These are phyloP conservation scores for Cryptoblepharus egeriae DNA, from an alignment of 2,797 vertebrate species.

Conservation along the genomic window DNA sequence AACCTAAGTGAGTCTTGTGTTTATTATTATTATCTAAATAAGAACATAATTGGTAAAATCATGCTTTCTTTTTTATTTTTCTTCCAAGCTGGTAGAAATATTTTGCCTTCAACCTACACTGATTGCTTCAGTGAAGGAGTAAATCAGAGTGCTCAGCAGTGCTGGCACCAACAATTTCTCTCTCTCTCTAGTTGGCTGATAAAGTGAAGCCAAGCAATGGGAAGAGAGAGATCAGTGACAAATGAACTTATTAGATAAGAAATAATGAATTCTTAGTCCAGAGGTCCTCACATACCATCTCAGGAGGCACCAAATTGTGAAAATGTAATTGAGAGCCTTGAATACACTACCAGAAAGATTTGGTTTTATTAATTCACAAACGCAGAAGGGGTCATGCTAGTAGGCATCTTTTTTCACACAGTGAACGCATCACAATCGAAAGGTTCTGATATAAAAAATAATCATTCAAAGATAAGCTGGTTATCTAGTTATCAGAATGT, in stretches of 20 bases:
- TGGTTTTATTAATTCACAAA: constrained; percentile 12
- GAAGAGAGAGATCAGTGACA: not conserved
- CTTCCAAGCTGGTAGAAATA: not conserved
- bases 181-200: not conserved
- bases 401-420: not conserved
- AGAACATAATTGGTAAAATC: not conserved
- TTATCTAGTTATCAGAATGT: too few species aligned
- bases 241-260: not conserved
- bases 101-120: not conserved
- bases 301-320: not conserved
- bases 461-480: not conserved
- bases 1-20: not conserved
- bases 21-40: not conserved
- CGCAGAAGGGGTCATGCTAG: not conserved
- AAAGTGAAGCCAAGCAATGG: not conserved
- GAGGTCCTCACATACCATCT: not conserved
- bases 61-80: not conserved
- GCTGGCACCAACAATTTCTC: not conserved
- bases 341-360: not conserved
- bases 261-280: not conserved
- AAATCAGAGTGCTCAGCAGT: not conserved
- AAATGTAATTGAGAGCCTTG: not conserved
- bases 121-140: not conserved
- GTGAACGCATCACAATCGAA: not conserved
- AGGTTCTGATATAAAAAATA: not conserved